Conservation (phyloP, 2,113 vertebrate genomes). For the Nibea albiflora region DNA sequence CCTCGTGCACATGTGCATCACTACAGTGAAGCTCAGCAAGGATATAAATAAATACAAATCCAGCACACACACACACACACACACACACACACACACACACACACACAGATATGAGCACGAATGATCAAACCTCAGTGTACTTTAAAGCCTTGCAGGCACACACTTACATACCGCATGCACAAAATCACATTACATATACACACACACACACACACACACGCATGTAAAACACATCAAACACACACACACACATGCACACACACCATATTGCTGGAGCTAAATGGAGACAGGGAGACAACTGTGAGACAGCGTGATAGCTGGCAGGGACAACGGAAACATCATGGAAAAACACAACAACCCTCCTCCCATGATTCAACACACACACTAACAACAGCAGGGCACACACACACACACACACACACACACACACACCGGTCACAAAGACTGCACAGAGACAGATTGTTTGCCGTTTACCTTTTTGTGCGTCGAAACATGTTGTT, state of each 20-base stretch:
- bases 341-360: slow-evolving; percentile 66
- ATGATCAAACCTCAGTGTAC: slow-evolving; percentile 1
- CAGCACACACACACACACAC: slow-evolving; percentile 13
- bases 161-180: not conserved
- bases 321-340: slow-evolving; percentile 63
- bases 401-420: slow-evolving; percentile 2
- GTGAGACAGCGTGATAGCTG: slow-evolving; percentile 74
- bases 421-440: slow-evolving; percentile 39
- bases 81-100: not conserved
- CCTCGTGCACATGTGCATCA: slow-evolving; percentile 43
- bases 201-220: slow-evolving; percentile 16
- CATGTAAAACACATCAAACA: slow-evolving; percentile 34
- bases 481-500: slow-evolving; percentile 89
- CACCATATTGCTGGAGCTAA: slow-evolving; percentile 71
- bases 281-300: slow-evolving; percentile 72
- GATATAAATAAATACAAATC: slow-evolving; percentile 29
- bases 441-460: slow-evolving; percentile 48
- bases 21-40: slow-evolving; percentile 27
- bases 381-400: slow-evolving; percentile 54
- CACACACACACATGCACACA: slow-evolving; percentile 42
- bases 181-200: slow-evolving; percentile 17
- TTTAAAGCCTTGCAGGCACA: slow-evolving; percentile 14
- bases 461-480: slow-evolving; percentile 84
- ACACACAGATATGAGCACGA: not conserved
- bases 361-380: slow-evolving; percentile 42